Conservation (phyloP, 1,140 invertebrate species). For the Parapsyche elsis region DNA sequence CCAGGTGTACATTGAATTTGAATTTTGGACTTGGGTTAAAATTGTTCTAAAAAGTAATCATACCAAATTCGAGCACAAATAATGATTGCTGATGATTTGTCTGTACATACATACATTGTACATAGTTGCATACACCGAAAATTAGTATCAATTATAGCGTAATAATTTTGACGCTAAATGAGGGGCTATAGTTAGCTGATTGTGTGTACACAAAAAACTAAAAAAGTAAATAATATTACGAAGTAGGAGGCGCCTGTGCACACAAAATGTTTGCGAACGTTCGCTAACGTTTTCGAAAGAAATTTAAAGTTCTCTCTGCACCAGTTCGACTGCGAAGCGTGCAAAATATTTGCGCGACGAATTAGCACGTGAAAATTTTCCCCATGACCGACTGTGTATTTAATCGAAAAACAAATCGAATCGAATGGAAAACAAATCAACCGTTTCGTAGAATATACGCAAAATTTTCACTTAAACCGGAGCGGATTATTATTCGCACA, state of each 20-base stretch:
- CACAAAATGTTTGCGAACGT: not conserved
- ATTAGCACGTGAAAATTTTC: not conserved
- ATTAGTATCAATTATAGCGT: constrained; percentile 16
- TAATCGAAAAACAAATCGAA: too few species aligned
- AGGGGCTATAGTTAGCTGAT: not conserved
- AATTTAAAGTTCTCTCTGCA: not conserved
- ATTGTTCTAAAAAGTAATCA: too few species aligned
- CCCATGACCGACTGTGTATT: too few species aligned
- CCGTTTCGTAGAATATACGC: too few species aligned
- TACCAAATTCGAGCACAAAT: too few species aligned
- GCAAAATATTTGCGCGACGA: not conserved
- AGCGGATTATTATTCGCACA: too few species aligned
- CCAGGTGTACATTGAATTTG: not conserved
- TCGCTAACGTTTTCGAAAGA: not conserved
- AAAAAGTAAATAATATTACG: not conserved
- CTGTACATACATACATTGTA: too few species aligned
- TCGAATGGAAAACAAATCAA: too few species aligned
- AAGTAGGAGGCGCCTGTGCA: not conserved
- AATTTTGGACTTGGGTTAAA: too few species aligned
- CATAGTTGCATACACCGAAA: too few species aligned
- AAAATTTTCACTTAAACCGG: too few species aligned
- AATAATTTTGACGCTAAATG: constrained; percentile 14
- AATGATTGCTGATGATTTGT: too few species aligned
- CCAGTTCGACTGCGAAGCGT: not conserved
- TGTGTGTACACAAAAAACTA: not conserved